Evolutionary conservation across 2,113 vertebrate genomes (phyloP), one percentile per base, ranked within the genome.

Genomic region (Silurus glanis): DNA sequence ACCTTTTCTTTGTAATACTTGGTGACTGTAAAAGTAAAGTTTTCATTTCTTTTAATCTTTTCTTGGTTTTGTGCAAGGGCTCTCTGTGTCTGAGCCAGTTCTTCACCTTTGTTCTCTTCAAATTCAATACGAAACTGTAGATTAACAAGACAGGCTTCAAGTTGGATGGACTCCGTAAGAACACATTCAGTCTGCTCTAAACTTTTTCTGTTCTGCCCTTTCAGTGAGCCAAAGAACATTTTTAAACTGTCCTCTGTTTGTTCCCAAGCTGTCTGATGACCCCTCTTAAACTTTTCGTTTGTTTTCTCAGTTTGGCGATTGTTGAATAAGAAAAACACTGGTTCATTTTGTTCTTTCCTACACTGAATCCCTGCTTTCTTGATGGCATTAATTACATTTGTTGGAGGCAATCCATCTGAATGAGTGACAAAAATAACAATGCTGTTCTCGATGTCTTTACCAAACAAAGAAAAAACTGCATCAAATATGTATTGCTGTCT

Each of bases 401-500:
- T 2, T 47, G 84, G 80, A 45, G 37, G 9, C 2, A 9, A 0
- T 45, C 84, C 84, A 69, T 86, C 45, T 61, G 87, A 88, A 21
- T 83, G 71, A n/a, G 87, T 86, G 45, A 80, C 2, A 19, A 83
- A 61, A 53, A 56, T 45, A 23, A 88, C 47, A 53, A 88, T 74
- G 79, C 67, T 85, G 23, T 87, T 83, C 28, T 87, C 86, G 53
- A 87, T 78, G 76, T 89, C 16, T 64, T 64, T 86, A 51, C 76
- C 85, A 74, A 89, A 84, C 13, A 84, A 25, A 19, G 88, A 86
- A 55, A 81, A 71, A 69, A 89, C 17, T 23, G 49, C 59, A 84
- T 89, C 78, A 85, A 87, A 85, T 4, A 89, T 79, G 79, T 83
- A 87, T 0, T 21, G 21, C 47, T 79, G 69, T 17, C 9, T 51